phyloP scores from a whole-genome alignment of 2,113 vertebrate species.

The Abramis brama region DNA sequence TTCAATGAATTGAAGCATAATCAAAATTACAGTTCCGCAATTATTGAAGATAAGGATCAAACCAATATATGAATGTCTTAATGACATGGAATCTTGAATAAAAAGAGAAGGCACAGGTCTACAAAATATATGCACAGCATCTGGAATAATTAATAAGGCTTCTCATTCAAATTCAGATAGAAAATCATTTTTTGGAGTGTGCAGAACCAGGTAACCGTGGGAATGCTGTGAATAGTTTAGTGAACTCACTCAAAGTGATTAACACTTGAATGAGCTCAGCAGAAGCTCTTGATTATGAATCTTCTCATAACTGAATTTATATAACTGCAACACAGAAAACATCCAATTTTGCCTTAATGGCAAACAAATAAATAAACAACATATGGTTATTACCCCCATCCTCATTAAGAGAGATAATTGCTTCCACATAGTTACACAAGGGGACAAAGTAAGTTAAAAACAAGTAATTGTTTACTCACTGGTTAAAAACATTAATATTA shows the following conservation, averaged over 20 bases:
- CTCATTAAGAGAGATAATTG: not conserved
- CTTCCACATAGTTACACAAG: not conserved
- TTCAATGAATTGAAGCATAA: not conserved
- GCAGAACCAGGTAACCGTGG: not conserved
- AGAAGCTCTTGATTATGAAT: not conserved
- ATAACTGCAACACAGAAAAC: not conserved
- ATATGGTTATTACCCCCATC: not conserved
- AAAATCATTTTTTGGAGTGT: not conserved
- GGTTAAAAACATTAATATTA: not conserved
- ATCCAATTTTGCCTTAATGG: too few species aligned
- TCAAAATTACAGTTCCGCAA: not conserved
- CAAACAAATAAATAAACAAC: not conserved
- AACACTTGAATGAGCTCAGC: not conserved
- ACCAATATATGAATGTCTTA: constrained; percentile 27
- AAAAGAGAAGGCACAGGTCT: constrained; percentile 48
- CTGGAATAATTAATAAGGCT: not conserved
- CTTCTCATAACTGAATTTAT: not conserved
- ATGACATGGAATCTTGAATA: not conserved
- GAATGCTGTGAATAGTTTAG: not conserved
- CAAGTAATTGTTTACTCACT: not conserved
- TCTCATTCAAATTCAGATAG: not conserved
- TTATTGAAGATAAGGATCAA: not conserved
- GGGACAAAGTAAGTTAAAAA: not conserved
- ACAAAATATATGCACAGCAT: constrained; percentile 31
- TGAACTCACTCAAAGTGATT: not conserved